Evolutionary conservation across 2,113 vertebrate species (phyloP), one percentile per base, ranked within the genome.

Genomic region (Nycticorax nycticorax): DNA sequence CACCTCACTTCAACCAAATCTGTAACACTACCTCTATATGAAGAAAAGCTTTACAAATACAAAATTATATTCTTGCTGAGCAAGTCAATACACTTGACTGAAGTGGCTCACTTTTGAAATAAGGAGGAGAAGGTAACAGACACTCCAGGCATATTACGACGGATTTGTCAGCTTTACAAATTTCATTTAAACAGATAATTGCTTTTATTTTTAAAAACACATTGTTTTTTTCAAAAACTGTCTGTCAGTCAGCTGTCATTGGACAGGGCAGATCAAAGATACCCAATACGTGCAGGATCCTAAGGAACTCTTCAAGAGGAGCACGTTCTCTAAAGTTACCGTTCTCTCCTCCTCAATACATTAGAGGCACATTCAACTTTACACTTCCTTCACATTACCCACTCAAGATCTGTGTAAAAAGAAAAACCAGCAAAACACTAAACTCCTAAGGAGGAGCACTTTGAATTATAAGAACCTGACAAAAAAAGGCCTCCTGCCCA

Each of bases 1-100:
- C 68, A 37, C 47, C 76, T 94, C 68, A 48, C 47, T 59, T 71
- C 41, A 71, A 63, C 72, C 24, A 6, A 81, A 85, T 56, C 77
- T 33, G 28, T 52, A 75, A 28, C 43, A 22, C 95, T 95, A 93
- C 94, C 96, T 96, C 95, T 47, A 0, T 6, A 47, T 9, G 71
- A 89, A 92, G 89, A 69, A 92, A 79, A 94, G 87, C 89, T 96
- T 96, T 95, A 94, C 66, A 89, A 80, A 89, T 10, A 32, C 30
- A 52, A 71, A 84, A 28, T 26, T 35, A 37, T 52, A 20, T 22
- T 84, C 53, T n/a, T 28, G 8, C 82, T 48, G n/a, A 73, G 50
- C 41, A 10, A 76, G 30, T 60, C 52, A 37, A 1, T 35, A 39
- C n/a, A 27, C n/a, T 43, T 41, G 41, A 57, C 3, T 17, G 14